Evolutionary conservation across 2,113 vertebrate species (phyloP), one percentile per base, ranked within the genome.

Genomic region (Capreolus pygargus): DNA sequence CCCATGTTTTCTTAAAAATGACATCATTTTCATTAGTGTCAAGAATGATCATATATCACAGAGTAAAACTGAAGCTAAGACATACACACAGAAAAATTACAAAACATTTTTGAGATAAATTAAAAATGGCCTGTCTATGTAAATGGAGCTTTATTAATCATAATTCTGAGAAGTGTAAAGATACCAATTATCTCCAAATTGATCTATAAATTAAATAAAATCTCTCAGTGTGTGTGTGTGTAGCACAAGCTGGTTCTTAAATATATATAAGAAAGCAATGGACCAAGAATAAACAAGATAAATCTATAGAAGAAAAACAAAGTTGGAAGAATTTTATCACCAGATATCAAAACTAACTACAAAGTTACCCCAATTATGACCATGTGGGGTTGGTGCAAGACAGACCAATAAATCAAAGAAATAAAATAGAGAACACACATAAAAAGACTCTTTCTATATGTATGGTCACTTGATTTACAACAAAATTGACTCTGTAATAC

Each of bases 191-290:
- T 92, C 47, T 86, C 87, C 2, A 25, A 95, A 95, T 33, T 79
- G n/a, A 78, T 92, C 19, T 47, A 52, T 83, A 94, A 95, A 70
- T 97, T 87, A 88, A 84, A 94, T 12, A 7, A 96, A 95, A 95
- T 92, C 17, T 92, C 17, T 11, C 43, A 81, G 17, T 67, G 70
- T 74, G 39, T 16, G n/a, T 86, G 11, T 45, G 47, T 30, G 2
- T 95, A 27, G 33, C 33, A 47, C 23, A 90, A 74, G 17, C 8
- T 78, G 11, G 0, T 86, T 94, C 52, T 91, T 58, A 94, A 94
- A 88, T 52, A 91, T 50, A 92, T n/a, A 11, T 36, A 28, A 67
- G 16, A 96, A 55, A 78, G 11, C 6, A 61, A 58, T 28, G 52
- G 3, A 25, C 52, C 82, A 93, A 93, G 30, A 92, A 96, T 83